Conservation (phyloP, 2,797 vertebrate species). For the Arctocebus calabarensis region DNA sequence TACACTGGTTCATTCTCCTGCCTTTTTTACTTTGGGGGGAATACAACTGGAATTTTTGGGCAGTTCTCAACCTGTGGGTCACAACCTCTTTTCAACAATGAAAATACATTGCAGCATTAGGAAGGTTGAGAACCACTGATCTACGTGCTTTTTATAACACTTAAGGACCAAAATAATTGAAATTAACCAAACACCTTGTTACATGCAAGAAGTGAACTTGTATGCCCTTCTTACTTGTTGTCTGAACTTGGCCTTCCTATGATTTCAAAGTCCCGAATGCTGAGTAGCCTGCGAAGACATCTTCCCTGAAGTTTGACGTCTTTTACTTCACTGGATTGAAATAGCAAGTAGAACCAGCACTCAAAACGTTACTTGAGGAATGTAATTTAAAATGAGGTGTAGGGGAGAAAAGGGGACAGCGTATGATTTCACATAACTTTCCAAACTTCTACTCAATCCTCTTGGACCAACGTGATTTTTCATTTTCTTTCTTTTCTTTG, state of each 20-base stretch:
- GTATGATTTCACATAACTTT: background rate
- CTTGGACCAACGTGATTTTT: background rate
- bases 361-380: background rate
- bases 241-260: background rate
- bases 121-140: too few species aligned
- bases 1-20: background rate
- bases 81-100: too few species aligned
- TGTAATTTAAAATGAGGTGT: background rate
- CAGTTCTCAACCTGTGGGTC: too few species aligned
- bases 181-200: background rate
- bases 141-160: background rate
- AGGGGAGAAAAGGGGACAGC: background rate
- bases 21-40: background rate
- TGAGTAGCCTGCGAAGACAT: background rate
- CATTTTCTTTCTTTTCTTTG: background rate
- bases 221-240: background rate
- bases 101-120: too few species aligned
- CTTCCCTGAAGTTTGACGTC: background rate
- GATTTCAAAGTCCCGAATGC: background rate
- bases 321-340: background rate
- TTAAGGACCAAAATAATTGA: background rate
- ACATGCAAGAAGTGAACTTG: background rate
- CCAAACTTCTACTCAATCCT: background rate
- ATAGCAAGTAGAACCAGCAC: background rate
- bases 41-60: background rate